These are phyloP conservation scores for Phyto melanocephala DNA, from an alignment of 2,888 invertebrate species.

Conservation along the genomic window DNA sequence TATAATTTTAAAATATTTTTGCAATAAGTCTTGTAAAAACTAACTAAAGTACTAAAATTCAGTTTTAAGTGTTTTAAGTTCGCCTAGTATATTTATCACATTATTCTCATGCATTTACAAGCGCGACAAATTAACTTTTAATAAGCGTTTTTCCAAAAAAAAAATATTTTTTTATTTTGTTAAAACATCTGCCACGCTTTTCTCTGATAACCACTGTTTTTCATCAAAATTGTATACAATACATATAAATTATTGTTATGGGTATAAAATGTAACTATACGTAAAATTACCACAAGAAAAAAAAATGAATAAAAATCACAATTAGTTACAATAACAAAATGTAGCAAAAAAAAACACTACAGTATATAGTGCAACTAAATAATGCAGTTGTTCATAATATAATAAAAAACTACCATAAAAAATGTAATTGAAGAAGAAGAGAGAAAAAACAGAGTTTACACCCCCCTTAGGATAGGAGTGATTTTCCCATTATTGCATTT, in stretches of 20 bases:
- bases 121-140: too few relatives aligned
- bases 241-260: conserved; percentile 53
- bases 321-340: background rate
- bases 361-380: background rate
- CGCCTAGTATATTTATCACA: too few relatives aligned
- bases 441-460: conserved; percentile 1
- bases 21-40: too few relatives aligned
- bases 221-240: conserved; percentile 3
- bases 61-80: too few relatives aligned
- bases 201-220: conserved; percentile 24
- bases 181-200: conserved; percentile 21
- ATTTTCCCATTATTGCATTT: conserved; percentile 45
- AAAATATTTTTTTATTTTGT: background rate
- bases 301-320: background rate
- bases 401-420: conserved; percentile 16
- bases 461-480: conserved; percentile 30
- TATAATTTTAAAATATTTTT: too few relatives aligned
- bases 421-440: background rate
- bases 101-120: too few relatives aligned
- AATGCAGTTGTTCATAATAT: conserved; percentile 39
- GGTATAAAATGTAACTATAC: conserved; percentile 49
- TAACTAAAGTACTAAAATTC: too few relatives aligned
- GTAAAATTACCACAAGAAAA: conserved; percentile 37
- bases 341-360: background rate
- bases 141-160: background rate